These are phyloP conservation scores for Xenus cinereus DNA, from an alignment of 2,113 vertebrate species.

Conservation along the genomic window DNA sequence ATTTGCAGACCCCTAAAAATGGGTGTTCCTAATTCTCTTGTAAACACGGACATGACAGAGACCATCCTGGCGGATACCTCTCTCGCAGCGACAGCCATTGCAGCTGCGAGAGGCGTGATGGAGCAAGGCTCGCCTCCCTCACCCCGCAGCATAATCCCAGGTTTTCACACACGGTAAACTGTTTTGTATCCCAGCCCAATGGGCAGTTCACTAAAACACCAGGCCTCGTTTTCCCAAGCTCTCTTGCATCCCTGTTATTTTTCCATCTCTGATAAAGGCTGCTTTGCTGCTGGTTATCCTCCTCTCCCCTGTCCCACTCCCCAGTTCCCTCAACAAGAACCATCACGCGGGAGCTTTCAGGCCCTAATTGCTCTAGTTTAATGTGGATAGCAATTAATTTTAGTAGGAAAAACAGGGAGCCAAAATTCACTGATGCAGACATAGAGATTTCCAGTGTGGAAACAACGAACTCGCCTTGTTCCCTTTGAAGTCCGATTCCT, in stretches of 20 bases:
- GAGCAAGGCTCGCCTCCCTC: neutral
- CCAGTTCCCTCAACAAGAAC: neutral
- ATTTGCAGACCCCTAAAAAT: constrained; percentile 37
- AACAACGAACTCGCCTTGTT: constrained; percentile 12
- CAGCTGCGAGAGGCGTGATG: constrained; percentile 24
- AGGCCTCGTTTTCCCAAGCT: neutral
- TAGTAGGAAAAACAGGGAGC: constrained; percentile 40
- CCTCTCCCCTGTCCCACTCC: neutral
- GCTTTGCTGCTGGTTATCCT: neutral
- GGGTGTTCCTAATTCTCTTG: neutral
- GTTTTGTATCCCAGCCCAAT: neutral
- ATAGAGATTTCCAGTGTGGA: constrained; percentile 11
- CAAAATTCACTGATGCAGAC: constrained; percentile 23
- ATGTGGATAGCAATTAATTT: constrained; percentile 17
- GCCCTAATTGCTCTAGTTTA: constrained; percentile 1
- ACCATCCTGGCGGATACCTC: neutral
- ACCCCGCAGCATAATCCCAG: neutral
- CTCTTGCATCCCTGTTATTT: neutral
- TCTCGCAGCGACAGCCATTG: neutral
- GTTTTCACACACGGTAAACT: constrained; percentile 23
- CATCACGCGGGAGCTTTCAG: neutral
- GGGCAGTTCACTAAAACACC: constrained; percentile 15
- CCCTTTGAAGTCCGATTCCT: constrained; percentile 14
- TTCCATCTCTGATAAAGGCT: neutral
- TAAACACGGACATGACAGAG: neutral